phyloP scores from a whole-genome alignment of 2,888 invertebrate genomes.

The Hemithea aestivaria region DNA sequence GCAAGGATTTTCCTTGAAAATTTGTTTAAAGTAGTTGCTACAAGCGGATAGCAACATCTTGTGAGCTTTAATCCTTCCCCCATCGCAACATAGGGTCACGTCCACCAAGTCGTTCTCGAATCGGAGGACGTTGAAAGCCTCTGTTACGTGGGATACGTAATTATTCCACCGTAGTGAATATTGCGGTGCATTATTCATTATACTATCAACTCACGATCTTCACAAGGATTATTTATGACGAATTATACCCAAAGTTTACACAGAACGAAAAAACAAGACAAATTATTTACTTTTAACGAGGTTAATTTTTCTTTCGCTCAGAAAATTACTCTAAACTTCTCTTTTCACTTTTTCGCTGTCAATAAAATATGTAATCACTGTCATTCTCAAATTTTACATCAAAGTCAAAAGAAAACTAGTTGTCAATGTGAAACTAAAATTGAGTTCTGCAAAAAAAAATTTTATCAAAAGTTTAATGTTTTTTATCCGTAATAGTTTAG shows the following conservation, averaged over 20 bases:
- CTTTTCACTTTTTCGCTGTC: no score
- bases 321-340: constrained; percentile 2
- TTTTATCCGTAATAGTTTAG: no score
- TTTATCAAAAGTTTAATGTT: no score
- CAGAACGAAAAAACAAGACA: not conserved
- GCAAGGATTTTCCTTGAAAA: constrained; percentile 87
- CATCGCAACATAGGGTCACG: constrained; percentile 92
- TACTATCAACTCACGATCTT: constrained; percentile 15
- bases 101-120: constrained; percentile 87
- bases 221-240: constrained; percentile 4
- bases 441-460: no score
- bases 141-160: constrained; percentile 88
- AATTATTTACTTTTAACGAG: constrained; percentile 9
- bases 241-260: not conserved
- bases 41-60: constrained; percentile 92
- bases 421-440: no score
- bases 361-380: no score
- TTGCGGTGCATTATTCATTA: constrained; percentile 84
- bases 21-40: constrained; percentile 87
- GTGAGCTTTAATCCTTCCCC: constrained; percentile 89
- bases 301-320: constrained; percentile 1
- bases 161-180: constrained; percentile 94
- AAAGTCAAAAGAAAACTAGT: no score
- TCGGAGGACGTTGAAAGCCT: constrained; percentile 87
- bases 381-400: no score